Conservation (phyloP, 2,113 vertebrate species). For the Philantomba maxwellii region DNA sequence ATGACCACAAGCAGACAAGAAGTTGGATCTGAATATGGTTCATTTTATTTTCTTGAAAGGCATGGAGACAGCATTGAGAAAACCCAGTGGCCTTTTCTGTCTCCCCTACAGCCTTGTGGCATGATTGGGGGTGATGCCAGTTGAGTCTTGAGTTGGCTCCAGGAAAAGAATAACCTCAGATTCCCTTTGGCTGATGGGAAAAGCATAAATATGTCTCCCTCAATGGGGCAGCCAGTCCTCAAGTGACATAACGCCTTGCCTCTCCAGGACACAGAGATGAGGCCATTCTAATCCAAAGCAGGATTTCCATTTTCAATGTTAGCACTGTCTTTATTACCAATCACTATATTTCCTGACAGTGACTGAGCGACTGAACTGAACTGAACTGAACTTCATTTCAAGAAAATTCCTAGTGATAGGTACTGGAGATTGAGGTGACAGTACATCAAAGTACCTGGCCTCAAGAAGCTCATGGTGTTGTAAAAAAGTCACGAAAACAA, state of each 20-base stretch:
- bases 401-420: not conserved
- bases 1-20: slow-evolving; percentile 73
- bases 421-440: not conserved
- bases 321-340: not conserved
- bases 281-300: not conserved
- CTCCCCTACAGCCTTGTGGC: slow-evolving; percentile 77
- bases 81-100: slow-evolving; percentile 73
- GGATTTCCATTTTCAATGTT: not conserved
- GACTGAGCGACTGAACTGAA: too few species aligned
- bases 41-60: slow-evolving; percentile 71
- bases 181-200: slow-evolving; percentile 59
- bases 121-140: slow-evolving; percentile 78
- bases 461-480: not conserved
- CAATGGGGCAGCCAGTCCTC: slow-evolving; percentile 22
- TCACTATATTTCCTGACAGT: not conserved
- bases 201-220: slow-evolving; percentile 63
- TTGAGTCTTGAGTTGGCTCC: slow-evolving; percentile 77
- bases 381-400: too few species aligned
- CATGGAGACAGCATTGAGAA: slow-evolving; percentile 68
- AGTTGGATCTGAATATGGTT: slow-evolving; percentile 57
- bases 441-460: not conserved
- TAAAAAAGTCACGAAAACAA: not conserved
- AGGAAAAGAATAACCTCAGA: slow-evolving; percentile 77
- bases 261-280: slow-evolving; percentile 8
- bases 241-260: not conserved